Base-by-base conservation (phyloP, 2,797 vertebrate species). In the Pangasius djambal region DNA sequence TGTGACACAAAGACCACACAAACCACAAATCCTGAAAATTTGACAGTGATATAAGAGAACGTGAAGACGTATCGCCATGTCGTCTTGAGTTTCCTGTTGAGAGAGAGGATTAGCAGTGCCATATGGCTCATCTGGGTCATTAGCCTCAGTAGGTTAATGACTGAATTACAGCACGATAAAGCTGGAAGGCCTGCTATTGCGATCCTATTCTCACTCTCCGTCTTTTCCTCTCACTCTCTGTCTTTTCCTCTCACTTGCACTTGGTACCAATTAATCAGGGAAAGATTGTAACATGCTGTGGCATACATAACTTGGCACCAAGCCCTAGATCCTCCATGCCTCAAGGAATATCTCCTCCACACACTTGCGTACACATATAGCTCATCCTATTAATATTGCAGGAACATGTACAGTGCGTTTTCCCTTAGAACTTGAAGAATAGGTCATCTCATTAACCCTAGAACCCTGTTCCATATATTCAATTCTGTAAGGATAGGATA, bases 401-500 rank as follows among this genome's bases (percentile, higher is more conserved):
- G 18, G 86, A 61, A 67, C 84, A 78, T 92, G 86, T 90, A 83
- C 78, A 74, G 55, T 88, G 78, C 59, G 61, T 88, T 90, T 85
- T 87, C 78, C 86, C 75, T 84, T 5, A 69, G 83, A 88, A 88
- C 40, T 2, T 75, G 87, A 84, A 88, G 88, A 86, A 79, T 86
- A 89, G 86, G 84, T 74, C 31, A 63, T 89, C 78, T 89, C 74
- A 88, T 90, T 89, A 88, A 89, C 84, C 87, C 48, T 16, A 74
- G 37, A 65, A 88, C 87, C 70, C 90, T 92, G 92, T 88, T 91
- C 72, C 86, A 85, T 83, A 69, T 77, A 77, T 93, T 94, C 74
- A 93, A 92, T 94, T 92, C 91, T 95, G 91, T 93, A 94, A 92
- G 92, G 89, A 83, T 74, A 88, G 87, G 86, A 89, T 93, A 89